Evolutionary conservation across 2,888 invertebrate species (phyloP).

Genomic region (Lymantria dispar): DNA sequence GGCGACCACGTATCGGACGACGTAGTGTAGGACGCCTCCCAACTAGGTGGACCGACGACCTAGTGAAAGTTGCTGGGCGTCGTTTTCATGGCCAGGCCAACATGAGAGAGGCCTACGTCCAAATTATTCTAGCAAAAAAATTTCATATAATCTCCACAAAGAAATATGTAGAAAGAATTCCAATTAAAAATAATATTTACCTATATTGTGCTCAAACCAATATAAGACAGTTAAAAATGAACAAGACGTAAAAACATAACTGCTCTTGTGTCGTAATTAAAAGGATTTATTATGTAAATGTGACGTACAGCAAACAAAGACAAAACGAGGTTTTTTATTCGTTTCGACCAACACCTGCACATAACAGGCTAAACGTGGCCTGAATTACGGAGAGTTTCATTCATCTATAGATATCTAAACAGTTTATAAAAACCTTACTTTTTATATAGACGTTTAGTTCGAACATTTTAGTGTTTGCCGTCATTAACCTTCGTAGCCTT

Average conservation of each 20-base stretch:
- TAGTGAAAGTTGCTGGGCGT: no score
- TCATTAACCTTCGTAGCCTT: no score
- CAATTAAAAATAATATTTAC: not conserved
- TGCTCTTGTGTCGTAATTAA: conserved; percentile 29
- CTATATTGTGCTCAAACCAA: not conserved
- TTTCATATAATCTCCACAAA: no score
- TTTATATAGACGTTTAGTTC: not conserved
- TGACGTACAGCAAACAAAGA: conserved; percentile 31
- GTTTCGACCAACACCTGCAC: conserved; percentile 56
- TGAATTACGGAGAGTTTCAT: conserved; percentile 41
- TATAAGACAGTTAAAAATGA: not conserved
- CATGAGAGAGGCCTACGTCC: no score
- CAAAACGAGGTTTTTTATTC: conserved; percentile 30
- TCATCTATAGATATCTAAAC: not conserved
- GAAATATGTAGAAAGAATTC: no score
- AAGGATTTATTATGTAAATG: conserved; percentile 37
- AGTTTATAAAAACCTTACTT: not conserved
- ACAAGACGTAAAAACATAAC: conserved; percentile 14
- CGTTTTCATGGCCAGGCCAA: no score
- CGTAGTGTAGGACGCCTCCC: no score
- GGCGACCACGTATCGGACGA: no score
- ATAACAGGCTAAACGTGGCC: conserved; percentile 60
- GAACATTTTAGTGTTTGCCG: no score
- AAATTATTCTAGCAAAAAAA: no score
- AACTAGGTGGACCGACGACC: no score